Evolutionary conservation across 2,797 vertebrate species (phyloP).

Genomic region (Microcaecilia unicolor): DNA sequence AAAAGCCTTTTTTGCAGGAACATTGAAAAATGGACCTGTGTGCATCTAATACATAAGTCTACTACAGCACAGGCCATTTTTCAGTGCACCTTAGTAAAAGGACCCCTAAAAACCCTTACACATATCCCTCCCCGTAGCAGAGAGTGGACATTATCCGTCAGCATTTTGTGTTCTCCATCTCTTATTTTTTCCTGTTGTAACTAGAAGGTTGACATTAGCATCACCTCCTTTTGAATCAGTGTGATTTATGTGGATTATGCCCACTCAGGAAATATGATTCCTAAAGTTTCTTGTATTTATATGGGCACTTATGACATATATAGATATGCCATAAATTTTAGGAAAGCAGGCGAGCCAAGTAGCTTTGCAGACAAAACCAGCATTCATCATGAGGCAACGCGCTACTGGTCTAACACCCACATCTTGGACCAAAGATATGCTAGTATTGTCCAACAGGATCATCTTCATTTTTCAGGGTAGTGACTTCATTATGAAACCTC

Average conservation of each 20-base stretch:
- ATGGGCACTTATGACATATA: not conserved
- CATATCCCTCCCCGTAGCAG: too few species aligned
- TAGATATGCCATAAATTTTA: constrained; percentile 1
- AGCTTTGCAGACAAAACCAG: not conserved
- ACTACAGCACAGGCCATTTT: too few species aligned
- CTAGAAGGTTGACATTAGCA: not conserved
- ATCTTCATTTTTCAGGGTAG: too few species aligned
- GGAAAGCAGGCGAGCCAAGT: constrained; percentile 1
- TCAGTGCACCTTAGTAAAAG: too few species aligned
- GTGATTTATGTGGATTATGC: constrained; percentile 1
- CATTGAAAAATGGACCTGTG: too few species aligned
- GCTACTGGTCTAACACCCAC: not conserved
- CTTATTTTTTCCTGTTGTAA: not conserved
- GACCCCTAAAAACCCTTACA: too few species aligned
- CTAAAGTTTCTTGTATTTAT: constrained; percentile 10
- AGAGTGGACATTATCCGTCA: not conserved
- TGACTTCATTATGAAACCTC: too few species aligned
- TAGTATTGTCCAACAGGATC: too few species aligned
- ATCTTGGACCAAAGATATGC: too few species aligned
- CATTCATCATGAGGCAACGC: not conserved
- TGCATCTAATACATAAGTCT: too few species aligned
- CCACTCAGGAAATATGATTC: constrained; percentile 6
- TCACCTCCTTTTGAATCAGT: constrained; percentile 2
- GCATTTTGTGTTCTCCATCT: not conserved
- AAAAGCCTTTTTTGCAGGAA: too few species aligned